Base-by-base conservation (phyloP, 1,140 invertebrate species). In the Mactra quadrangularis region DNA sequence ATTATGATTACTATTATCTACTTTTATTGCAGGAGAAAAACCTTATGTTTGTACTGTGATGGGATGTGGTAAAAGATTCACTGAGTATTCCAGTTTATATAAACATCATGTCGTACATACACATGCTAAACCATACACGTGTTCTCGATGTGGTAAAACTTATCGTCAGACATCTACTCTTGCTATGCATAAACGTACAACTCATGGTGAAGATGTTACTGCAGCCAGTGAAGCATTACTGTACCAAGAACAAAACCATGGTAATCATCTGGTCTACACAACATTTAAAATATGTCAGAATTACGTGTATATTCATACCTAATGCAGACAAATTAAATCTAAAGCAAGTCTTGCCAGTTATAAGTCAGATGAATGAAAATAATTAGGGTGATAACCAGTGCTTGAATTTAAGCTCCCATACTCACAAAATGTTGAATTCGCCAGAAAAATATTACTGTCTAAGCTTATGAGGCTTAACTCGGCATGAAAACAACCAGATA, bases 81-180 rank as follows among this genome's bases (percentile, higher is more conserved):
- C 96, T 2, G 96, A 96, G 89, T 96, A 96, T 89, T 96, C 95
- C 57, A 96, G 95, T 87, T 93, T 96, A 22, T 96, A 96, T 89
- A 96, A 96, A 90, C 96, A 96, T 91, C 95, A 95, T 89, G 94
- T 95, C 33, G 95, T 96, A 25, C 95, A 96, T 86, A 95, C 95
- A 4, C 94, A 95, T 72, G 92, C 94, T 74, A 95, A 95, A 85
- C 94, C 95, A 25, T 95, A 95, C 83, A 93, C 93, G 50, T 96
- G 95, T 84, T 93, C 93, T 68, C 87, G 94, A 11, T 96, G 95
- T 89, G 93, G 93, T 0, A 94, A 95, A 82, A 94, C 93, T 38
- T 96, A 95, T 84, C 88, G 95, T 17, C 95, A 95, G 88, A 94
- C 94, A 13, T 95, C 95, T 13, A 95, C 95, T 31, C 90, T 95